These are phyloP conservation scores for Eilema sororculum DNA, from an alignment of 2,888 invertebrate genomes.

Conservation along the genomic window DNA sequence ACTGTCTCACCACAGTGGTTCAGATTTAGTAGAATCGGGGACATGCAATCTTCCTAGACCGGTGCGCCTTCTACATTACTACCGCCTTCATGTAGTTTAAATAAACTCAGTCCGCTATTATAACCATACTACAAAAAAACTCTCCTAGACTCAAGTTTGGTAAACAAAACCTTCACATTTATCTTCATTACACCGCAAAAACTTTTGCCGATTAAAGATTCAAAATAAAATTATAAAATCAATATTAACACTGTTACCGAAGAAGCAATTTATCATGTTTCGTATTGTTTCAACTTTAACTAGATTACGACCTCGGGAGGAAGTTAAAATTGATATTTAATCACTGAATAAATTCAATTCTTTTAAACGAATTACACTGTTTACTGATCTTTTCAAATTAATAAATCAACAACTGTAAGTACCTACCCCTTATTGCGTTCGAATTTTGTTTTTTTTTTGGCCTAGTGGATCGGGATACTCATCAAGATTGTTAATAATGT, in stretches of 20 bases:
- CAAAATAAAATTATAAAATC: neutral
- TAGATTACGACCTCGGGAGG: conserved; percentile 6
- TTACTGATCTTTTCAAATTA: conserved; percentile 10
- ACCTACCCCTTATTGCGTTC: too few relatives aligned
- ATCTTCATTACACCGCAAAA: conserved; percentile 11
- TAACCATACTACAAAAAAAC: neutral
- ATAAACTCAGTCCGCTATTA: neutral
- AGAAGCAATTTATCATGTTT: conserved; percentile 9
- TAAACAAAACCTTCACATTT: conserved; percentile 19
- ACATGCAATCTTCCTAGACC: too few relatives aligned
- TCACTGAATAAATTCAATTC: neutral
- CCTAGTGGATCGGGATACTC: too few relatives aligned
- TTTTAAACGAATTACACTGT: conserved; percentile 5
- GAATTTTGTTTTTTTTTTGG: too few relatives aligned
- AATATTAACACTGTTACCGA: conserved; percentile 5
- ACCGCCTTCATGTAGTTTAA: neutral
- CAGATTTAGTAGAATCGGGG: too few relatives aligned
- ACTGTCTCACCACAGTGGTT: too few relatives aligned
- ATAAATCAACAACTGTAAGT: neutral
- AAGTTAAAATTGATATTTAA: conserved; percentile 12
- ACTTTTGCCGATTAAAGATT: conserved; percentile 12
- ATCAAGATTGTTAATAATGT: too few relatives aligned
- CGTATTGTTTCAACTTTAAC: conserved; percentile 10
- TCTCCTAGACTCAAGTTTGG: neutral
- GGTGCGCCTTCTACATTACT: too few relatives aligned